Conservation (phyloP, 2,113 vertebrate species). For the Trachemys scripta region DNA sequence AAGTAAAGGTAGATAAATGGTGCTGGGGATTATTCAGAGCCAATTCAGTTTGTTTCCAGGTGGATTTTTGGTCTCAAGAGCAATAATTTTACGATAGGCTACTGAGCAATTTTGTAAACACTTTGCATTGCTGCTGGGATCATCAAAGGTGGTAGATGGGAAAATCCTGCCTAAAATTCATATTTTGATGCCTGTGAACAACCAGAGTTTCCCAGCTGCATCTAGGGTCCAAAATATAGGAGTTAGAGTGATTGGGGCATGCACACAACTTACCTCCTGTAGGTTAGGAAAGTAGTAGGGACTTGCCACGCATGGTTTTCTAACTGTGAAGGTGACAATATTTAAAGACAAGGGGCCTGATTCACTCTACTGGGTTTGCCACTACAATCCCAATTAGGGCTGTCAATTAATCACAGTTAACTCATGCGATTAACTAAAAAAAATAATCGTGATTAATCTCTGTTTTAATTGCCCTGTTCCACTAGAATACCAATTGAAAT, state of each 20-base stretch:
- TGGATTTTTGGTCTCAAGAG: not conserved
- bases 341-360: not conserved
- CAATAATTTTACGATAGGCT: not conserved
- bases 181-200: not conserved
- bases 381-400: not conserved
- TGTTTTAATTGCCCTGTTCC: too few relatives aligned
- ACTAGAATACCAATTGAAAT: too few relatives aligned
- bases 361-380: not conserved
- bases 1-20: not conserved
- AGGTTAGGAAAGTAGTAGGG: not conserved
- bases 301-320: not conserved
- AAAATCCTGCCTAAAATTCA: not conserved
- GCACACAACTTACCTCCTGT: fast-evolving
- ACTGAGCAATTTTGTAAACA: not conserved
- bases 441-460: too few relatives aligned
- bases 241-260: not conserved
- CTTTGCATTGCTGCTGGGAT: not conserved
- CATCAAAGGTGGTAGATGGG: not conserved
- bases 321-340: not conserved
- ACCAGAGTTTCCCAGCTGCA: not conserved
- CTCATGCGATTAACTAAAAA: too few relatives aligned
- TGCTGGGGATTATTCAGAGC: not conserved
- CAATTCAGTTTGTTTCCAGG: not conserved
- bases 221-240: not conserved
- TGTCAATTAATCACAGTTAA: too few relatives aligned